These are phyloP conservation scores for Cheilosia urbana DNA, from an alignment of 2,888 invertebrate genomes.

Conservation along the genomic window DNA sequence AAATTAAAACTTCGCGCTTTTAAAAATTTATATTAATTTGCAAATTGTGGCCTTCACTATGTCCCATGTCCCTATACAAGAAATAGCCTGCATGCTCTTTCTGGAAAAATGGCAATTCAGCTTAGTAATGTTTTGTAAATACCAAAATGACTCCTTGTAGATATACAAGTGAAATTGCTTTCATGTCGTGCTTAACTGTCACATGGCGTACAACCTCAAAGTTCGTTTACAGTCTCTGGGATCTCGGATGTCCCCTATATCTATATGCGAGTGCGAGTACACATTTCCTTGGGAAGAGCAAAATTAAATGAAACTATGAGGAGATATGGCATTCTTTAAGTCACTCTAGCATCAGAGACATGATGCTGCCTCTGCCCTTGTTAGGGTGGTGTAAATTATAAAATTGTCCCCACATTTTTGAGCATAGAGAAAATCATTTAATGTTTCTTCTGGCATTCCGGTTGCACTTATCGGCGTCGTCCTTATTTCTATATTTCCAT, in stretches of 20 bases:
- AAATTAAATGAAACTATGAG: constrained; percentile 29
- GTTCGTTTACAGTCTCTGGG: constrained; percentile 7
- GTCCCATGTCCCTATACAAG: neutral
- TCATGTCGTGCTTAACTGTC: constrained; percentile 42
- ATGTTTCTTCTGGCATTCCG: constrained; percentile 53
- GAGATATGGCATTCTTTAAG: neutral
- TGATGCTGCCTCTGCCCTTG: neutral
- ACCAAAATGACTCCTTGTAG: constrained; percentile 19
- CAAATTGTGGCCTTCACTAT: constrained; percentile 37
- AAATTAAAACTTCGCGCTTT: constrained; percentile 30
- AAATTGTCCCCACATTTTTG: constrained; percentile 64
- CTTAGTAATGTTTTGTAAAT: constrained; percentile 57
- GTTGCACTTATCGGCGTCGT: constrained; percentile 57
- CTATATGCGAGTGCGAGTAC: constrained; percentile 13
- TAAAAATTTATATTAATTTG: constrained; percentile 32
- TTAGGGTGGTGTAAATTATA: constrained; percentile 37
- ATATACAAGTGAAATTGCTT: constrained; percentile 50
- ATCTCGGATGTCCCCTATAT: neutral
- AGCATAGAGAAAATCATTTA: constrained; percentile 64
- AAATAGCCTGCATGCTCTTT: neutral
- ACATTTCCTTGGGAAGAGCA: constrained; percentile 10
- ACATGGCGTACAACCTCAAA: constrained; percentile 16
- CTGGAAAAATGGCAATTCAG: constrained; percentile 16
- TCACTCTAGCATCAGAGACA: constrained; percentile 13
- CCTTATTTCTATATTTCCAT: constrained; percentile 39